Conservation (phyloP, 53 echinoderm and acorn worm genomes). For the Echinarachnius parma region DNA sequence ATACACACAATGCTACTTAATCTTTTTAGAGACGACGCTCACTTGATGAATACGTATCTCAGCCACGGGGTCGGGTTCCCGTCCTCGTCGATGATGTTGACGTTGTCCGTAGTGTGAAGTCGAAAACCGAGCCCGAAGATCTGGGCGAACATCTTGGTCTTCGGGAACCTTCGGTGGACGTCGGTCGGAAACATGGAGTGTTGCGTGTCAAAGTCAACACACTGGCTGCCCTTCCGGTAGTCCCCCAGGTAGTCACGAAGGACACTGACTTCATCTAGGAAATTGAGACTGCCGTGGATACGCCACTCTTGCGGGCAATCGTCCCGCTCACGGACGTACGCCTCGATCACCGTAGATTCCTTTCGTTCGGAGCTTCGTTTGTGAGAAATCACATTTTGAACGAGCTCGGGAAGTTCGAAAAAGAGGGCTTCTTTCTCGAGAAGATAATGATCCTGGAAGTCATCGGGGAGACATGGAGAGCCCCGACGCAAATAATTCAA, state of each 20-base stretch:
- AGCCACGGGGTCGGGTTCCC: neutral
- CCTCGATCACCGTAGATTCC: slow-evolving; percentile 13
- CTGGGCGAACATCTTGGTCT: slow-evolving; percentile 23
- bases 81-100: neutral
- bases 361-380: too few relatives aligned
- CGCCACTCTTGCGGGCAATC: slow-evolving; percentile 8
- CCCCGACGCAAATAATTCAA: slow-evolving; percentile 33
- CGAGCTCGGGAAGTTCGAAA: too few relatives aligned
- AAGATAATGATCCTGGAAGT: slow-evolving; percentile 16
- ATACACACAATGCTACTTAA: too few relatives aligned
- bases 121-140: slow-evolving; percentile 17
- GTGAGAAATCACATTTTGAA: too few relatives aligned
- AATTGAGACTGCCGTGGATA: slow-evolving; percentile 6
- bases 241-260: neutral
- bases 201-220: slow-evolving; percentile 20
- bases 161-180: slow-evolving; percentile 19
- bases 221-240: slow-evolving; percentile 30
- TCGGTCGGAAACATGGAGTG: slow-evolving; percentile 13
- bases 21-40: too few relatives aligned
- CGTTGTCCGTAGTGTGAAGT: slow-evolving; percentile 20
- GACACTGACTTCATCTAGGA: neutral
- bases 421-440: slow-evolving; percentile 24
- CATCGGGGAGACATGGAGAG: slow-evolving; percentile 5
- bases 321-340: slow-evolving; percentile 11
- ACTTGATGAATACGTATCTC: slow-evolving; percentile 19